Evolutionary conservation across 37 sponge, comb jelly and placozoan species (phyloP).

Genomic region (Spongilla lacustris): DNA sequence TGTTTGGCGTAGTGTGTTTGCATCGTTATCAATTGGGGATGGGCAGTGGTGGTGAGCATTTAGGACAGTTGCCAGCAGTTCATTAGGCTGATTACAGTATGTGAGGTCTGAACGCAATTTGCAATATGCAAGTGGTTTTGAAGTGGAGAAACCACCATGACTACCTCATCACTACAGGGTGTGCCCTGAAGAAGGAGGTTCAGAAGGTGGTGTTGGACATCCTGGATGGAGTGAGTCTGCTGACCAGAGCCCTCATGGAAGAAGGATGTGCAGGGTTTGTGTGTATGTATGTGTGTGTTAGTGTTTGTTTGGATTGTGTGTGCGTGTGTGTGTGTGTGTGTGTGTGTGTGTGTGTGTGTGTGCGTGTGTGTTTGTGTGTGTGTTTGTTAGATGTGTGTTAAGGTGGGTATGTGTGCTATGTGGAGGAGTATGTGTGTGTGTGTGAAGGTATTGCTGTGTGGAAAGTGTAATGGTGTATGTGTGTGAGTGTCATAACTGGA

Average conservation of each 20-base stretch:
- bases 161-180: background rate
- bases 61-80: background rate
- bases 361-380: background rate
- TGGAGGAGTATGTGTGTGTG: background rate
- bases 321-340: too few species aligned
- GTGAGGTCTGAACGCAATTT: background rate
- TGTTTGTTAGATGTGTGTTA: background rate
- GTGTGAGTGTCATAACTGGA: background rate
- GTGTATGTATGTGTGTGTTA: background rate
- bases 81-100: background rate
- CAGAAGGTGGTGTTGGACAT: slow-evolving; percentile 13
- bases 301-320: background rate
- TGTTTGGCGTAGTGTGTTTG: background rate
- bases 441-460: too few species aligned
- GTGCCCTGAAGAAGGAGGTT: slow-evolving; percentile 21
- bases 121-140: background rate
- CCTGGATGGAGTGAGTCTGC: slow-evolving; percentile 12
- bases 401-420: background rate
- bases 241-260: slow-evolving; percentile 7
- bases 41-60: background rate
- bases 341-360: too few species aligned
- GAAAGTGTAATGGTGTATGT: background rate
- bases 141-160: background rate
- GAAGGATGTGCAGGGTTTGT: slow-evolving; percentile 26
- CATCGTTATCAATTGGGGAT: background rate